Evolutionary conservation across 1,140 invertebrate genomes (phyloP).

Genomic region (Apis laboriosa): DNA sequence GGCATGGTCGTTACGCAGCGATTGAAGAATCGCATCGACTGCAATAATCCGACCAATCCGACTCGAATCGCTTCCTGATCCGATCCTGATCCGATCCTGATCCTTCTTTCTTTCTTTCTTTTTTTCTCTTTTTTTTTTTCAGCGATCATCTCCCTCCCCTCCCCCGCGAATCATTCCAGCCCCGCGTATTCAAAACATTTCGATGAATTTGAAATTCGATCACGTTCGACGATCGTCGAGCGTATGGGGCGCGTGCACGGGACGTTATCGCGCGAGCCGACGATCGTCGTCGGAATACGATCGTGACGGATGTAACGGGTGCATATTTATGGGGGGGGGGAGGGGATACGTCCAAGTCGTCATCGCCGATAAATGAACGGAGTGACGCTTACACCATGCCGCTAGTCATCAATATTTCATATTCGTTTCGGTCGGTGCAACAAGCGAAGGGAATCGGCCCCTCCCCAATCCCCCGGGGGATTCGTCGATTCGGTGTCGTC

Average conservation of each 20-base stretch:
- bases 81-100: conserved; percentile 8
- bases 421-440: conserved; percentile 18
- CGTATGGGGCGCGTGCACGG: conserved; percentile 21
- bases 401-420: conserved; percentile 67
- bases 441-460: not conserved
- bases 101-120: not conserved
- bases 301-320: conserved; percentile 44
- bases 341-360: conserved; percentile 50
- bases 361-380: conserved; percentile 59
- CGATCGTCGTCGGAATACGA: conserved; percentile 53
- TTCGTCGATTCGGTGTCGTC: conserved; percentile 8
- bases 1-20: conserved; percentile 5
- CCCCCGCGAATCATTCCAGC: conserved; percentile 36
- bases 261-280: conserved; percentile 47
- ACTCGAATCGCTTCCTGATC: not conserved
- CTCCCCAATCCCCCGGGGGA: conserved; percentile 4
- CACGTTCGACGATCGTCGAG: conserved; percentile 44
- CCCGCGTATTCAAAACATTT: conserved; percentile 36
- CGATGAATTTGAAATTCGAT: conserved; percentile 66
- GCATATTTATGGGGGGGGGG: conserved; percentile 59
- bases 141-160: no score
- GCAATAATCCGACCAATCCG: conserved; percentile 15
- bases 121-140: not conserved
- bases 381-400: conserved; percentile 13
- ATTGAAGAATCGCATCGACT: conserved; percentile 8